Evolutionary conservation across 2,888 invertebrate species (phyloP), one percentile per base, ranked within the genome.

Genomic region (Epinotia brunnichana): DNA sequence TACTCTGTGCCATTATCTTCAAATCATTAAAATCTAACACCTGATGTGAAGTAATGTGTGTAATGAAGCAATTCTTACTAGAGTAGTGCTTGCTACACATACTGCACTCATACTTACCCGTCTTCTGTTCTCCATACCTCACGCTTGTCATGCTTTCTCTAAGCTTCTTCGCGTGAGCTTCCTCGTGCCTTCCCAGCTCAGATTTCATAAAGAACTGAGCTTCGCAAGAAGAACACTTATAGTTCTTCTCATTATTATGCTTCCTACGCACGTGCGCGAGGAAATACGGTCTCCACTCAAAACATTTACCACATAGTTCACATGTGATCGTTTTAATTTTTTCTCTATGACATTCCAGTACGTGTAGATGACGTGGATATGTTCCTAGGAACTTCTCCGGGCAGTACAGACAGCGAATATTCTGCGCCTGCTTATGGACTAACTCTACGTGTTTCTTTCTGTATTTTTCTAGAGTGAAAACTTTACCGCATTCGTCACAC

Each of bases 401-500:
- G 35, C 92, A 92, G 29, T 88, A 83, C 1, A 69, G 1, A 62
- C 92, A 91, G 66, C 84, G 87, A 0, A 81, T 81, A 0, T 78
- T 79, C 0, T 71, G 24, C 0, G 74, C 41, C 2, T 80, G 78
- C 1, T 79, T 75, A n/a, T 91, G 92, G 0, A 87, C 83, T 0
- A 80, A 41, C 0, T 82, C 79, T 0, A 78, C 74, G 29, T 92
- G 92, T 48, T 87, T 90, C 0, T 75, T 78, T 29, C 77, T 82
- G 41, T 90, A 89, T 21, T 84, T 83, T 0, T 83, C 79, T 15
- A 91, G 73, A 0, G 85, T 81, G 73, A 94, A 94, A 0, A 90
- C 85, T 77, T 94, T 94, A 0, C 85, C 80, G 75, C 94, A 94
- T 0, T 82, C 77, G 0, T 85, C 81, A 73, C 94, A 94, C 0